phyloP scores from a whole-genome alignment of 2,113 vertebrate genomes.

The Sorex fumeus region DNA sequence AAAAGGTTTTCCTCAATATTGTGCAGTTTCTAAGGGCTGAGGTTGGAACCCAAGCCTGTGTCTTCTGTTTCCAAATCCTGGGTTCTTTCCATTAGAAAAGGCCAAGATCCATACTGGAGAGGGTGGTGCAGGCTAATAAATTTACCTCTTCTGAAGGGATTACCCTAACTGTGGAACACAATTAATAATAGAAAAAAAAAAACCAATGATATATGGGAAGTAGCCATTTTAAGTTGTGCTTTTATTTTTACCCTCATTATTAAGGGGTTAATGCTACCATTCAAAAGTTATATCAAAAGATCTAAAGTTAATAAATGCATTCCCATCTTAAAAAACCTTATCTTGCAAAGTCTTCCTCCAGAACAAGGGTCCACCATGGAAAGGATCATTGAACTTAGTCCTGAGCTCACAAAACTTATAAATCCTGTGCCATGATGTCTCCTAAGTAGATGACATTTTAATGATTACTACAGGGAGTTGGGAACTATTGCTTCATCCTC shows the following conservation, averaged over 20 bases:
- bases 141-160: constrained; percentile 20
- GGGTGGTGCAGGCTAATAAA: background rate
- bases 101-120: constrained; percentile 52
- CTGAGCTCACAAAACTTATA: constrained; percentile 76
- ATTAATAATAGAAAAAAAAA: background rate
- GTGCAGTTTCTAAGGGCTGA: constrained; percentile 55
- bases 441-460: constrained; percentile 82
- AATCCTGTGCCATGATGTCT: constrained; percentile 81
- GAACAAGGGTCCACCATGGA: constrained; percentile 51
- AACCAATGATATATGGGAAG: constrained; percentile 24
- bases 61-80: constrained; percentile 63
- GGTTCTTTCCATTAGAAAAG: constrained; percentile 64
- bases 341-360: constrained; percentile 62
- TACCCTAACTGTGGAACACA: background rate
- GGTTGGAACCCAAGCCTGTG: constrained; percentile 41
- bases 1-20: constrained; percentile 55
- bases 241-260: constrained; percentile 62
- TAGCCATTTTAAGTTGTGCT: constrained; percentile 48
- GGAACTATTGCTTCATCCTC: constrained; percentile 82
- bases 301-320: constrained; percentile 65
- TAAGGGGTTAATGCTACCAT: constrained; percentile 66
- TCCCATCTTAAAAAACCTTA: constrained; percentile 62
- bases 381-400: constrained; percentile 77
- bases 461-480: constrained; percentile 81
- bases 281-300: constrained; percentile 65